Percentiles rank a stretch among this genome's conserved stretches.
phyloP scores from a whole-genome alignment of 2,113 vertebrate genomes.

The Tachysurus fulvidraco region DNA sequence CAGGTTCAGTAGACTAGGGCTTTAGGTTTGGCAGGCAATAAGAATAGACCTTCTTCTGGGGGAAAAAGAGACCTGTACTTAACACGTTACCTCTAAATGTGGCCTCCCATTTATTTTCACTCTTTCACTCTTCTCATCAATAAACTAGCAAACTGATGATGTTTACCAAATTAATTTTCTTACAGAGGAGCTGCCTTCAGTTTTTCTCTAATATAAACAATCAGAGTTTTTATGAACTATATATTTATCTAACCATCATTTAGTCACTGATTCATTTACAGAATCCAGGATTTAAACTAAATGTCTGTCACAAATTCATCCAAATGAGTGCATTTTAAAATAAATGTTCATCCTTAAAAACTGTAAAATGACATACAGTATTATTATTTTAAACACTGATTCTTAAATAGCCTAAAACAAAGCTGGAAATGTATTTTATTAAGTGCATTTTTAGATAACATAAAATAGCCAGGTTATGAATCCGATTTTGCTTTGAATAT shows the following conservation, averaged over 20 bases:
- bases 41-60: neutral
- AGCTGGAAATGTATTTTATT: neutral
- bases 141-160: neutral
- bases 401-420: neutral
- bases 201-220: neutral
- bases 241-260: neutral
- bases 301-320: too few relatives aligned
- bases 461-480: neutral
- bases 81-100: neutral
- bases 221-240: neutral
- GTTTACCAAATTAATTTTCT: neutral
- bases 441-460: neutral
- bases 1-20: neutral
- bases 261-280: too few relatives aligned
- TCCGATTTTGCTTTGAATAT: neutral
- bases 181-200: too few relatives aligned
- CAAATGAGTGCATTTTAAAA: too few relatives aligned
- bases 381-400: neutral
- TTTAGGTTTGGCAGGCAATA: neutral
- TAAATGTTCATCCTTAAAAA: too few relatives aligned
- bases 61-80: neutral
- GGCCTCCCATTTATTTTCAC: neutral
- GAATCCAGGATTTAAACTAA: too few relatives aligned
- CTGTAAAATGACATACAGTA: too few relatives aligned
- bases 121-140: too few relatives aligned